Evolutionary conservation across 2,797 vertebrate genomes (phyloP).

Genomic region (Pseudochirops corinnae): DNA sequence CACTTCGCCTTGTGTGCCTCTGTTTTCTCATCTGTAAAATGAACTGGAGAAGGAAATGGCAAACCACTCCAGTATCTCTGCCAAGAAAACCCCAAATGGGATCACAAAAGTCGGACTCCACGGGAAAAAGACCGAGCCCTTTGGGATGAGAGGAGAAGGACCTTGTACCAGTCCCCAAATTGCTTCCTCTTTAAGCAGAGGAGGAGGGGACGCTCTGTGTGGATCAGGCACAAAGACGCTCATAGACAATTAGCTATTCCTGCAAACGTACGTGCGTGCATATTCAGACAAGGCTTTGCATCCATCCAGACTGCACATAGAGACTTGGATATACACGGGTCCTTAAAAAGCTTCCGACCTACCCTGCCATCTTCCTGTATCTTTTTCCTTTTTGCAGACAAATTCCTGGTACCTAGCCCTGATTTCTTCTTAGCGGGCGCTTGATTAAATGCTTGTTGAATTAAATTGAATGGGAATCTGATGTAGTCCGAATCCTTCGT

Average conservation of each 20-base stretch:
- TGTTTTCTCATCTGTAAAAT: not conserved
- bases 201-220: not conserved
- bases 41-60: not conserved
- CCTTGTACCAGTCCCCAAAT: not conserved
- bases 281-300: not conserved
- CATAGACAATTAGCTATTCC: not conserved
- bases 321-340: not conserved
- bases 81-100: not conserved
- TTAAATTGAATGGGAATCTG: not conserved
- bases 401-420: too few species aligned
- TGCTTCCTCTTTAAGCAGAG: not conserved
- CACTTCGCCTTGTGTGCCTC: not conserved
- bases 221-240: not conserved
- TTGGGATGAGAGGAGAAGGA: not conserved
- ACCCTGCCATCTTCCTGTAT: too few species aligned
- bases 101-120: fast-evolving
- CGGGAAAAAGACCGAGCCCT: not conserved
- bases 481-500: not conserved
- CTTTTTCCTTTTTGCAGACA: not conserved
- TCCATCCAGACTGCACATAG: too few species aligned
- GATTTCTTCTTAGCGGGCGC: too few species aligned
- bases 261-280: not conserved
- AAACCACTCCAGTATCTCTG: not conserved
- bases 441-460: not conserved
- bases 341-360: not conserved